Conservation (phyloP, 2,113 vertebrate species). For the Eclectus roratus region DNA sequence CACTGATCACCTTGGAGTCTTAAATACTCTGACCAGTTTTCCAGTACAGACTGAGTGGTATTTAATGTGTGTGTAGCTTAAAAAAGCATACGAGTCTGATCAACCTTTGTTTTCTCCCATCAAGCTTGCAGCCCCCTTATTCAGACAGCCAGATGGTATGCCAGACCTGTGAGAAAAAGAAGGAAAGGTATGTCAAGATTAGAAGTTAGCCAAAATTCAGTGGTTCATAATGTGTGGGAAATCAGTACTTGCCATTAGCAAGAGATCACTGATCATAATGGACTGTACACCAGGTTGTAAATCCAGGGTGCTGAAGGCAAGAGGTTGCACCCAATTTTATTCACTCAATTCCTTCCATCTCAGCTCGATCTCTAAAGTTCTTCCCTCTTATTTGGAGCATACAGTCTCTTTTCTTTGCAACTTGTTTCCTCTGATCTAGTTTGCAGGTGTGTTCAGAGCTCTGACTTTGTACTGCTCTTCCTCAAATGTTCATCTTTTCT, state of each 20-base stretch:
- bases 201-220: neutral
- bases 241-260: neutral
- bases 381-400: neutral
- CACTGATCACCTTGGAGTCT: neutral
- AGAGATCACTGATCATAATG: neutral
- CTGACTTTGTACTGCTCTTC: neutral
- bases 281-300: rapidly evolving
- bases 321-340: neutral
- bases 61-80: neutral
- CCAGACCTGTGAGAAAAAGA: constrained; percentile 54
- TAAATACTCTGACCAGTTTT: neutral
- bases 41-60: neutral
- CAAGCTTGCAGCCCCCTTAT: constrained; percentile 59
- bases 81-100: neutral
- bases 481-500: neutral
- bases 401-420: neutral
- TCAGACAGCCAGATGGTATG: constrained; percentile 76
- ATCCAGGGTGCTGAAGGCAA: neutral
- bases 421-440: neutral
- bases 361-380: neutral
- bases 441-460: neutral
- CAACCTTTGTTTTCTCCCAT: neutral
- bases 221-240: neutral
- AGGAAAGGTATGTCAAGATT: constrained; percentile 70
- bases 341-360: neutral